phyloP scores from a whole-genome alignment of 2,888 invertebrate species.

The Drosophila prostipennis region DNA sequence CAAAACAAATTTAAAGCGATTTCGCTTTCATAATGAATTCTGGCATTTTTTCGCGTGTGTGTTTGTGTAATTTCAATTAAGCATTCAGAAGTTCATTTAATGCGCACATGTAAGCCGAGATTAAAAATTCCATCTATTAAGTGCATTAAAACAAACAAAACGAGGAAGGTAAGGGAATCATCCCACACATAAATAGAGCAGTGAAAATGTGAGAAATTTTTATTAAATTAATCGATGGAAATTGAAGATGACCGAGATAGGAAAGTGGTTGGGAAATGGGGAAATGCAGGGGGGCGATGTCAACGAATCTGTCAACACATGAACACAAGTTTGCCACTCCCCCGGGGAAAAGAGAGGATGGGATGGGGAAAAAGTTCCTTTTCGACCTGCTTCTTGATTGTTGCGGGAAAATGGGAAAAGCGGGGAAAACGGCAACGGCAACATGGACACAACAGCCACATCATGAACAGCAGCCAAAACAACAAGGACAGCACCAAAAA shows the following conservation, averaged over 20 bases:
- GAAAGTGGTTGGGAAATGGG: slow-evolving; percentile 1
- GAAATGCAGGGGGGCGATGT: slow-evolving; percentile 1
- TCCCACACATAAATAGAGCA: neutral
- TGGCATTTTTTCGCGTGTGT: neutral
- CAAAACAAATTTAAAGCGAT: slow-evolving; percentile 7
- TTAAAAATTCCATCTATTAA: slow-evolving; percentile 58
- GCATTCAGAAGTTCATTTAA: slow-evolving; percentile 25
- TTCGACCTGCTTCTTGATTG: slow-evolving; percentile 25
- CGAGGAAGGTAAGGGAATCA: neutral
- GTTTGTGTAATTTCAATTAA: slow-evolving; percentile 36
- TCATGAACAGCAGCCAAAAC: slow-evolving; percentile 18
- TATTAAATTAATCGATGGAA: slow-evolving; percentile 51
- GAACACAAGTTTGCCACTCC: slow-evolving; percentile 17
- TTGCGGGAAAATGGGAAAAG: slow-evolving; percentile 5
- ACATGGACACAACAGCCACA: slow-evolving; percentile 15
- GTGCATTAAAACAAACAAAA: slow-evolving; percentile 8
- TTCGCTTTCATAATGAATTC: slow-evolving; percentile 12
- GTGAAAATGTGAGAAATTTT: slow-evolving; percentile 20
- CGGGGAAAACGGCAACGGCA: slow-evolving; percentile 6
- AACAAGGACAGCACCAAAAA: slow-evolving; percentile 23
- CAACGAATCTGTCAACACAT: slow-evolving; percentile 39
- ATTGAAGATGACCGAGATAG: slow-evolving; percentile 25
- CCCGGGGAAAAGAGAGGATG: neutral
- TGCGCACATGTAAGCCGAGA: slow-evolving; percentile 41
- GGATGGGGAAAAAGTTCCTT: slow-evolving; percentile 4